Conservation (phyloP, 92 coral and sea anemone genomes). For the Actinernus sp. region DNA sequence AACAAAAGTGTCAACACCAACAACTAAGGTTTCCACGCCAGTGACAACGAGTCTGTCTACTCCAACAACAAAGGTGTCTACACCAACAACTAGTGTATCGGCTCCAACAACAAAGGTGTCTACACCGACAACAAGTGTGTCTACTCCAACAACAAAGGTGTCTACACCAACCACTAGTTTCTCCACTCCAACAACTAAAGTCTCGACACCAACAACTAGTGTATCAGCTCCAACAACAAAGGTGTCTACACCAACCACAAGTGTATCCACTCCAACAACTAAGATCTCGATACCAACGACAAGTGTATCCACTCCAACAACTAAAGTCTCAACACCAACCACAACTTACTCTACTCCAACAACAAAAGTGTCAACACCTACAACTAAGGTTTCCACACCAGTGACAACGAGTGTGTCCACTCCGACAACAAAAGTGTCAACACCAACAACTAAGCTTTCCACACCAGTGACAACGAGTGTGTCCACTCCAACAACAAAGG, state of each 20-base stretch:
- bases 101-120: neutral
- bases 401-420: neutral
- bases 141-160: neutral
- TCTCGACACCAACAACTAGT: constrained; percentile 24
- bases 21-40: constrained; percentile 7
- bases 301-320: neutral
- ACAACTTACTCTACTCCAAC: constrained; percentile 3
- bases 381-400: too few relatives aligned
- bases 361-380: neutral
- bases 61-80: neutral
- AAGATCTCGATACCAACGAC: constrained; percentile 1
- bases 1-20: constrained; percentile 3
- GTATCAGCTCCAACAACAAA: constrained; percentile 22
- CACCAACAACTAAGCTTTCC: neutral
- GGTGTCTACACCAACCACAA: neutral
- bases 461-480: neutral
- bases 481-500: neutral
- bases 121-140: neutral
- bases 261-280: neutral
- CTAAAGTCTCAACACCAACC: neutral
- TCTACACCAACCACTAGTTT: neutral
- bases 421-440: neutral
- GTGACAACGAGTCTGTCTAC: constrained; percentile 2
- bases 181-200: neutral
- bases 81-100: too few relatives aligned